These are phyloP conservation scores for Dreissena rostriformis DNA, from an alignment of 1,140 invertebrate genomes.

Conservation along the genomic window DNA sequence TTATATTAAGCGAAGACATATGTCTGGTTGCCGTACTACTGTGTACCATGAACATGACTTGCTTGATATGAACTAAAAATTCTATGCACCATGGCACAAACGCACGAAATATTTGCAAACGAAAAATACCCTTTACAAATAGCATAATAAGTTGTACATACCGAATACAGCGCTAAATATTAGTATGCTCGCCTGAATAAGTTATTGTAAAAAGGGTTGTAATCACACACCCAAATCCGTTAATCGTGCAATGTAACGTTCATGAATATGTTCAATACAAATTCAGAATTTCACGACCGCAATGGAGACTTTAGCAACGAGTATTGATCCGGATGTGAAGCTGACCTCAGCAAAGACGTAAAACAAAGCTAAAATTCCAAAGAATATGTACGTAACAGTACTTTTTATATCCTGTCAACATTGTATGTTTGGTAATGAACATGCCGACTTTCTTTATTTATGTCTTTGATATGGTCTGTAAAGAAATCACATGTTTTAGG, in stretches of 20 bases:
- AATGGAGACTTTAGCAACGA: conserved; percentile 24
- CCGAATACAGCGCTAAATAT: no score
- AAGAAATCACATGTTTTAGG: no score
- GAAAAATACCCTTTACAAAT: background rate
- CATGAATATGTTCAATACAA: background rate
- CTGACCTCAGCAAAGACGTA: conserved; percentile 7
- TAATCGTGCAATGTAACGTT: background rate
- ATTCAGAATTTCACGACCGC: conserved; percentile 32
- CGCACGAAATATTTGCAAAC: background rate
- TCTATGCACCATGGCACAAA: background rate
- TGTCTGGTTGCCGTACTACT: no score
- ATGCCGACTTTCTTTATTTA: no score
- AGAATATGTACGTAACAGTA: conserved; percentile 19
- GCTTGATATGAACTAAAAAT: background rate
- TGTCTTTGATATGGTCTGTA: no score
- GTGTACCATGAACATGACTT: background rate
- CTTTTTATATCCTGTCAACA: no score
- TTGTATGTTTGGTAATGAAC: no score
- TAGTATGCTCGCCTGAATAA: background rate
- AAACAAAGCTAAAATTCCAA: conserved; percentile 5
- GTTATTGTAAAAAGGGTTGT: no score
- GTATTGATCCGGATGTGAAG: conserved; percentile 52
- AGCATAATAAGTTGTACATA: no score
- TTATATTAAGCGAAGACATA: no score
- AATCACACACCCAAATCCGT: background rate